Conservation (phyloP, 2,888 invertebrate species). For the Hypselothyrea guttata region DNA sequence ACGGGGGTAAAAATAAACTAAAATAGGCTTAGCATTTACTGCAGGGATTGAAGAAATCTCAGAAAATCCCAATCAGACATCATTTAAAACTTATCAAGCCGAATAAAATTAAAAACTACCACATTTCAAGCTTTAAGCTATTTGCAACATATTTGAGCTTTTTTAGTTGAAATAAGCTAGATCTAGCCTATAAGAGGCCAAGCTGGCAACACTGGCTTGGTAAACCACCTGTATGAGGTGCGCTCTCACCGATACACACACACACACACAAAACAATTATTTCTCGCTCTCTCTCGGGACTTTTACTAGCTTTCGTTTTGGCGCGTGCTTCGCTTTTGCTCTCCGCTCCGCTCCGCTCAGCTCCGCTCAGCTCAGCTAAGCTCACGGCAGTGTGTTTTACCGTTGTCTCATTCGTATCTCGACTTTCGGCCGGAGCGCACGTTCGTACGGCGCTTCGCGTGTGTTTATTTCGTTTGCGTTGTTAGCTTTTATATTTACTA, state of each 20-base stretch:
- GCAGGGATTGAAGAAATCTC: no score
- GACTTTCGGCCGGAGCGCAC: conserved; percentile 68
- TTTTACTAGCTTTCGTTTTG: conserved; percentile 63
- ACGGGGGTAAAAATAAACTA: no score
- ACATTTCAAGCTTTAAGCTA: no score
- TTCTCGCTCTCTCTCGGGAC: conserved; percentile 37
- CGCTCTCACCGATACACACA: conserved; percentile 5
- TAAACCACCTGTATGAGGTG: conserved; percentile 51
- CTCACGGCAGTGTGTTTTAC: conserved; percentile 50
- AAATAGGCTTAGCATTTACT: no score
- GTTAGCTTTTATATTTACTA: conserved; percentile 66
- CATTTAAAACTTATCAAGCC: no score
- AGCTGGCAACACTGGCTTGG: no score
- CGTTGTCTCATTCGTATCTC: conserved; percentile 69
- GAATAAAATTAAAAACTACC: no score
- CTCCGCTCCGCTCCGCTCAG: background rate
- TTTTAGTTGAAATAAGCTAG: no score
- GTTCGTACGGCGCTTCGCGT: conserved; percentile 49
- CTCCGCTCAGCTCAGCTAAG: conserved; percentile 8
- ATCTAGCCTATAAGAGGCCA: no score
- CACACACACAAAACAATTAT: conserved; percentile 10
- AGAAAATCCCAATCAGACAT: no score
- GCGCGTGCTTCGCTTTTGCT: conserved; percentile 42
- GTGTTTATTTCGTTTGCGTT: conserved; percentile 67
- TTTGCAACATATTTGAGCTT: no score